Evolutionary conservation across 2,797 vertebrate genomes (phyloP), one percentile per base, ranked within the genome.

Genomic region (Platalea minor): DNA sequence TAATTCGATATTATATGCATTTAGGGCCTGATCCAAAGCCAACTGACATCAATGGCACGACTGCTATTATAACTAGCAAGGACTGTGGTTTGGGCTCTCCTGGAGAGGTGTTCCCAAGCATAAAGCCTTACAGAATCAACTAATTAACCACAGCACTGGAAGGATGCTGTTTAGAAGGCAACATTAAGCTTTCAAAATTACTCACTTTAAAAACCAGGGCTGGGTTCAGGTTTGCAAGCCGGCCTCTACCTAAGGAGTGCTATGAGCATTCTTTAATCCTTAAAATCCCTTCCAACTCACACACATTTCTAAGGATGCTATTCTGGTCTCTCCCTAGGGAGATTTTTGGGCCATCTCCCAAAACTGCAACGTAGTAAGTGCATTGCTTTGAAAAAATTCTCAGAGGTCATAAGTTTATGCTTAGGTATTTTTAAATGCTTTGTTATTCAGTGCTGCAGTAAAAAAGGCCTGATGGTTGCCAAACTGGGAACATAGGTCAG

Each of bases 351-450:
- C 76, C 20, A 14, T 43, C 79, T 95, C 89, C 82, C 92, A 89
- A 76, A 93, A 93, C 23, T 90, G 70, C 57, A 90, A 80, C 3
- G 10, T 48, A 76, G 84, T 53, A 78, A 95, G 88, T 4, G 10
- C 19, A 56, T 3, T 29, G 37, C 57, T 94, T 72, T 17, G 80
- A 91, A 91, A 91, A 90, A 17, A 7, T 43, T 86, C 65, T 89
- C n/a, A 24, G 56, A 92, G 89, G 91, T 96, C 92, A 88, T 33
- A 75, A 92, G 73, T 92, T 95, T 91, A 89, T 53, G 57, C 33
- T 48, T 67, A 73, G 54, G 65, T 92, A 86, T 90, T 96, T 93
- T 91, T 73, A 78, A 96, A 75, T 3, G 5, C 54, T 94, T 89
- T 82, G 68, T 85, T 91, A 60, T 48, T 84, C 61, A 82, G 57